Conservation (phyloP, 2,888 invertebrate genomes). For the Lathronympha strigana region DNA sequence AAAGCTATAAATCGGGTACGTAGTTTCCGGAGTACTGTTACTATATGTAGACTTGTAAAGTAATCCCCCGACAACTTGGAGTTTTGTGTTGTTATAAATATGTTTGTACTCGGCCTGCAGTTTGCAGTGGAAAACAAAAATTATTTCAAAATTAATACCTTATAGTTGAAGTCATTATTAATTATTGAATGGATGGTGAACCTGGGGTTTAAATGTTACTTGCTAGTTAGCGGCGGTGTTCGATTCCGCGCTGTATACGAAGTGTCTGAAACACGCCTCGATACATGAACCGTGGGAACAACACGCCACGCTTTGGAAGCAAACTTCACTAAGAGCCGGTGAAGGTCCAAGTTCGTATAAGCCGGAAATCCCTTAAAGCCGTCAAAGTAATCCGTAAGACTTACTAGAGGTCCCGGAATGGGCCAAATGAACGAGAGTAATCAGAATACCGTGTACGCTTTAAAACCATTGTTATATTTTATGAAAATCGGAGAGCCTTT, state of each 20-base stretch:
- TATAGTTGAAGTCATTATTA: too few relatives aligned
- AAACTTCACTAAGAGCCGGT: constrained; percentile 58
- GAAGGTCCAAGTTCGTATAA: constrained; percentile 59
- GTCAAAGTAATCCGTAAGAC: constrained; percentile 60
- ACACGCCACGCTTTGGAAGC: constrained; percentile 48
- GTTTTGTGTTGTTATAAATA: too few relatives aligned
- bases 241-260: constrained; percentile 16
- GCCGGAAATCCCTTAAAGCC: constrained; percentile 66
- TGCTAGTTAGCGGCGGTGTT: constrained; percentile 24
- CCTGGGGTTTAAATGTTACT: neutral
- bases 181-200: constrained; percentile 14
- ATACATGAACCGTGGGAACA: constrained; percentile 42
- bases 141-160: too few relatives aligned
- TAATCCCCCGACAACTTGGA: too few relatives aligned
- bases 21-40: too few relatives aligned
- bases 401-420: constrained; percentile 48
- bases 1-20: too few relatives aligned
- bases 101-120: too few relatives aligned
- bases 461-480: constrained; percentile 29
- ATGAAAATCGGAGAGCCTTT: constrained; percentile 5
- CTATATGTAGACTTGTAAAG: too few relatives aligned
- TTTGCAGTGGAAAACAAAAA: too few relatives aligned
- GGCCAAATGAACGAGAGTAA: constrained; percentile 33
- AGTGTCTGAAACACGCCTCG: constrained; percentile 3
- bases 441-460: constrained; percentile 34